Evolutionary conservation across 2,113 vertebrate genomes (phyloP), one percentile per base, ranked within the genome.

Genomic region (Macquaria australasica): DNA sequence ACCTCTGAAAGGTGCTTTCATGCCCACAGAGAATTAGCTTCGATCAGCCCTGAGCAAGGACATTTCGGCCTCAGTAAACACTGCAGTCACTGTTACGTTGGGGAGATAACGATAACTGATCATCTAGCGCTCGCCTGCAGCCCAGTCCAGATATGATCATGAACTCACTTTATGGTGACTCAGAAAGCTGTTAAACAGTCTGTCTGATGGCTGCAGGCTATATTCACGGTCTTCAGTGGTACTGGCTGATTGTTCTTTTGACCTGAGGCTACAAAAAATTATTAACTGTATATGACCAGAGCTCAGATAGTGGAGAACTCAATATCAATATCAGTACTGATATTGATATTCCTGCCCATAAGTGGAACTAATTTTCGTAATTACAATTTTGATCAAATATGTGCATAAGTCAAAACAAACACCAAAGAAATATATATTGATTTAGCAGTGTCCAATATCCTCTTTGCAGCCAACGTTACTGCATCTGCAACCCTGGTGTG

Each of bases 401-500:
- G 31, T 11, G 2, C 10, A 66, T 25, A 21, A 66, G 34, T 21
- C 34, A 37, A 37, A 55, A 55, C 1, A 67, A 20, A 66, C 4
- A 20, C 2, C 1, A 18, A 56, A 8, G 4, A 53, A 37, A 39
- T 39, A 8, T 14, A 0, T 21, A 8, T 50, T 20, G 8, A 10
- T 34, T 43, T 31, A 31, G 28, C n/a, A n/a, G 0, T 75, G 14
- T 73, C 14, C 16, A 10, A 45, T 23, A 3, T 82, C 23, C 28
- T 56, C 67, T 82, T 51, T 3, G 1, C 90, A 99, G 98, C 95
- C 98, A 99, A 79, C 96, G 98, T 37, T 99, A 99, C 94, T 99
- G 98, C 91, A 98, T 99, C 95, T 99, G 98, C 94, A 99, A 99
- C 93, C 97, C 98, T 0, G 97, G 97, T 2, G 97, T 99, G 75